phyloP scores from a whole-genome alignment of 2,888 invertebrate species.

The Drepanosiphum platanoidis region DNA sequence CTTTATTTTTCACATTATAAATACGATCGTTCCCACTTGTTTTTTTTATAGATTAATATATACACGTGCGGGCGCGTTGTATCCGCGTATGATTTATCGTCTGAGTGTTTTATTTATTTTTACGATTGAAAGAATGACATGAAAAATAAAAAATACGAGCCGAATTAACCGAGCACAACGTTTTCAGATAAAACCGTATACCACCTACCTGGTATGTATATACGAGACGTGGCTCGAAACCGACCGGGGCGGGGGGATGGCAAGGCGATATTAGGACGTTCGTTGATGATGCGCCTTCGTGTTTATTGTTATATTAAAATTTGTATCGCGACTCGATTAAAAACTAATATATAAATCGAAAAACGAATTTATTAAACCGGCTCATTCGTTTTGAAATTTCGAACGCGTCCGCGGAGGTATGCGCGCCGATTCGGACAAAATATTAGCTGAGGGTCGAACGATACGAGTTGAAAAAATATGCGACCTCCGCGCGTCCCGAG shows the following conservation, averaged over 20 bases:
- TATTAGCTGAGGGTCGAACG: too few species aligned
- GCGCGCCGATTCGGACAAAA: too few species aligned
- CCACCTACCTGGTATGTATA: neutral
- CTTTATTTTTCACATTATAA: neutral
- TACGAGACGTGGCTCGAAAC: neutral
- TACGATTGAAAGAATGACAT: neutral
- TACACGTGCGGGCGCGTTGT: neutral
- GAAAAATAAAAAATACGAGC: neutral
- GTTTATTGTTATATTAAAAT: neutral
- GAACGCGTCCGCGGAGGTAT: too few species aligned
- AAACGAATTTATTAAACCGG: too few species aligned
- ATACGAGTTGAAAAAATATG: too few species aligned
- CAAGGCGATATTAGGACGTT: neutral
- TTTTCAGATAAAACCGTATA: neutral
- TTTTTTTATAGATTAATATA: neutral
- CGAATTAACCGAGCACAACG: neutral
- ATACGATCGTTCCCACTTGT: neutral
- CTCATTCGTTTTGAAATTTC: too few species aligned
- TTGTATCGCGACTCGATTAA: too few species aligned
- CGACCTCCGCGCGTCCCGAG: too few species aligned
- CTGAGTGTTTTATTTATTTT: neutral
- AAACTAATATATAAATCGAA: too few species aligned
- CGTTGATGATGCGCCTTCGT: neutral
- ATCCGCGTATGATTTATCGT: neutral
- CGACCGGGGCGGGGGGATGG: neutral